phyloP scores from a whole-genome alignment of 2,797 vertebrate species.

The Amblyraja radiata region DNA sequence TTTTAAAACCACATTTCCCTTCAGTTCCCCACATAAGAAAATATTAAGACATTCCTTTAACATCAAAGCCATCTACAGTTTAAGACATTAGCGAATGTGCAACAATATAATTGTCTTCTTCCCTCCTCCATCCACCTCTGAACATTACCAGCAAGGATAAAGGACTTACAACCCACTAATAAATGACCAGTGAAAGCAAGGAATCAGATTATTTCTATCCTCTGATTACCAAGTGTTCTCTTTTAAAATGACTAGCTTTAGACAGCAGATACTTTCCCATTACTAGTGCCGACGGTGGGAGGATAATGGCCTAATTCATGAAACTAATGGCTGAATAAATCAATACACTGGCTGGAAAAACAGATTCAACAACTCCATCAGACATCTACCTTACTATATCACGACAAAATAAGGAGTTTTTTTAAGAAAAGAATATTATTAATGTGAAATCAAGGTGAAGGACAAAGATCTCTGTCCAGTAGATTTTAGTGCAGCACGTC shows the following conservation, averaged over 20 bases:
- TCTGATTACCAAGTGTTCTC: not conserved
- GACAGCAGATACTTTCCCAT: slow-evolving; percentile 11
- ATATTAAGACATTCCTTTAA: not conserved
- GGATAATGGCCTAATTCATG: not conserved
- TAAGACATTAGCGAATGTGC: not conserved
- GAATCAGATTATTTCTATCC: not conserved
- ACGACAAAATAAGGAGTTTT: not conserved
- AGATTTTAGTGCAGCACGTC: not conserved
- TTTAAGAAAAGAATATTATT: not conserved
- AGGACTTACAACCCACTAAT: not conserved
- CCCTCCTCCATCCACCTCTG: not conserved
- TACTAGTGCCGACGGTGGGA: not conserved
- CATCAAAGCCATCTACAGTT: no score
- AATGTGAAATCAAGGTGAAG: not conserved
- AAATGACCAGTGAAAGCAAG: slow-evolving; percentile 4
- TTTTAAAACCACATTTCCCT: not conserved
- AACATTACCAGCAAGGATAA: not conserved
- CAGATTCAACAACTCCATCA: not conserved
- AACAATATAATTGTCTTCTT: not conserved
- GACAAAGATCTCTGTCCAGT: not conserved
- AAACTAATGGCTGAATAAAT: slow-evolving; percentile 13
- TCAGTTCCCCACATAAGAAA: not conserved
- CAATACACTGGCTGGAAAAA: not conserved
- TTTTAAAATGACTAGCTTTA: slow-evolving; percentile 16
- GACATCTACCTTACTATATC: not conserved